A percentile compares a stretch with the other conserved stretches of the same genome.
Evolutionary conservation across 2,888 invertebrate species (phyloP).

Genomic region (Syrphus vitripennis): DNA sequence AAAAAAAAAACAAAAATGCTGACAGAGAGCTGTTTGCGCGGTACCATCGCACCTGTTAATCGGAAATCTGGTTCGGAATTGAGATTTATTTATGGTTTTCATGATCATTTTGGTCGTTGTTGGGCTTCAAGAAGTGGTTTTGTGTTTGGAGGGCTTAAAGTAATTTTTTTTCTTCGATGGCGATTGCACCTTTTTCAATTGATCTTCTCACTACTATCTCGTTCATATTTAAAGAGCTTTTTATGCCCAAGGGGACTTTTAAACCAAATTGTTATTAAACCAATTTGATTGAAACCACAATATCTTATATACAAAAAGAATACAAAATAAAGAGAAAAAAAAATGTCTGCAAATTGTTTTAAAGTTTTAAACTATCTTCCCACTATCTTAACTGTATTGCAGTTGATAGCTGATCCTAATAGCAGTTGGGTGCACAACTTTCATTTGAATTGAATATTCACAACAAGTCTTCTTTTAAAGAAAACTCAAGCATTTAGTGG

Average conservation of each 20-base stretch:
- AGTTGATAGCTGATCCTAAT: conserved; percentile 34
- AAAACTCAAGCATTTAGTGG: conserved; percentile 32
- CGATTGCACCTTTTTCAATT: conserved; percentile 29
- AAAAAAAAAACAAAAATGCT: conserved; percentile 29
- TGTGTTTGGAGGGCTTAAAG: conserved; percentile 52
- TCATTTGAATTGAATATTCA: conserved; percentile 64
- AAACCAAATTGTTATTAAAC: background rate
- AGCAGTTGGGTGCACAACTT: conserved; percentile 47
- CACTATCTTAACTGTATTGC: conserved; percentile 41
- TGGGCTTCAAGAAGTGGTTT: background rate
- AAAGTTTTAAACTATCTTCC: conserved; percentile 24
- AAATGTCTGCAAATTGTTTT: background rate
- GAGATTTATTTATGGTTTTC: conserved; percentile 39
- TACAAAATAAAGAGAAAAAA: background rate
- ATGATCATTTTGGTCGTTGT: background rate
- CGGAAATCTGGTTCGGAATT: conserved; percentile 32
- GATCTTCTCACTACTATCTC: conserved; percentile 30
- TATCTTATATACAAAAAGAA: background rate
- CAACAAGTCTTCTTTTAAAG: conserved; percentile 28
- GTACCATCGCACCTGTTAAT: conserved; percentile 33
- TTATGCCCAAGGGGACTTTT: conserved; percentile 14
- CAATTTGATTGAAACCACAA: background rate
- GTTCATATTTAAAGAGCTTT: conserved; percentile 26
- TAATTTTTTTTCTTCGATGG: conserved; percentile 11
- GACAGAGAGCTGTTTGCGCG: conserved; percentile 22